These are phyloP conservation scores for Drosophila sproati DNA, from an alignment of 1,140 invertebrate genomes.

Conservation along the genomic window DNA sequence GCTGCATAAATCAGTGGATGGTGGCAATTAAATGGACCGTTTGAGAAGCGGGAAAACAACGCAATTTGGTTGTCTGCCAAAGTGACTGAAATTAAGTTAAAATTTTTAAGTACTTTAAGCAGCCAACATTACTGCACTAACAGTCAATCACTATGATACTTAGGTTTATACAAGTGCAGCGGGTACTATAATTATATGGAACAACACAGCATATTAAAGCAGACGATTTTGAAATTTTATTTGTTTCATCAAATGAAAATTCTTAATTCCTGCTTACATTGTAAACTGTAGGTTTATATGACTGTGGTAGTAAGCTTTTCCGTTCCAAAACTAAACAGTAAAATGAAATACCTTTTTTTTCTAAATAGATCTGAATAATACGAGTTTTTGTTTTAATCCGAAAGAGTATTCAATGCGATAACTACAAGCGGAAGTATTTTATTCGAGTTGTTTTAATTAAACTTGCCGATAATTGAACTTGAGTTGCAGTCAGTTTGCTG, in stretches of 20 bases:
- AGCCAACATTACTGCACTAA: background rate
- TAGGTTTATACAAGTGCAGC: background rate
- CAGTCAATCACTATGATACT: conserved; percentile 19
- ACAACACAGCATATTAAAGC: too few relatives aligned
- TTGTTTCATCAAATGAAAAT: too few relatives aligned
- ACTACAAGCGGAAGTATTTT: background rate
- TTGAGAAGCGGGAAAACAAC: conserved; percentile 50
- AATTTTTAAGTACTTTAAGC: conserved; percentile 11
- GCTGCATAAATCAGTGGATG: conserved; percentile 34
- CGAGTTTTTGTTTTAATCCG: background rate
- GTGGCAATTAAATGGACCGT: conserved; percentile 37
- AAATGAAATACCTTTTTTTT: background rate
- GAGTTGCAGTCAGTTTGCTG: conserved; percentile 21
- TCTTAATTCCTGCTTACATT: too few relatives aligned
- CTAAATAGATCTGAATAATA: background rate
- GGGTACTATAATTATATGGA: too few relatives aligned
- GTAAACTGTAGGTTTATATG: too few relatives aligned
- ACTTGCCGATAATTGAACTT: conserved; percentile 13
- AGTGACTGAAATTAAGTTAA: conserved; percentile 40
- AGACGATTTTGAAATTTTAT: too few relatives aligned
- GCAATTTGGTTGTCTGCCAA: conserved; percentile 47
- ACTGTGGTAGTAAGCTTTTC: too few relatives aligned
- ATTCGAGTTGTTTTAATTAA: conserved; percentile 18
- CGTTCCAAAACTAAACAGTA: too few relatives aligned
- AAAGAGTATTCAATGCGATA: background rate